Evolutionary conservation across 2,888 invertebrate genomes (phyloP), one percentile per base, ranked within the genome.

Genomic region (Aspidiotus destructor): DNA sequence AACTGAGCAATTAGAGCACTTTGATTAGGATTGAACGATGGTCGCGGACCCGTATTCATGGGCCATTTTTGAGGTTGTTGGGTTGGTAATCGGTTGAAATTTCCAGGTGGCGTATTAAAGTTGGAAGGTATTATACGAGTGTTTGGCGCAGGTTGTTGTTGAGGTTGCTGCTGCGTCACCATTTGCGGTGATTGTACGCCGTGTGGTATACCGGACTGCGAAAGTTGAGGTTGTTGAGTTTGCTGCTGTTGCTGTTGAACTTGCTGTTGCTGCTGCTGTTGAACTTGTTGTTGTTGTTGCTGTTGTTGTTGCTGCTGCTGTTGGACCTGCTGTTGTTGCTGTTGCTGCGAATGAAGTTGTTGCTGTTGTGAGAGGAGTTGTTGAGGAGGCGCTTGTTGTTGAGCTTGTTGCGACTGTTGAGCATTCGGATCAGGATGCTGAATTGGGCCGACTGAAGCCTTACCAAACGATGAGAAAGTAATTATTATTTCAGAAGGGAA

Each of bases 1-100:
- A 84, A 75, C 73, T 84, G 83, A 0, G 82, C 82, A 70, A 84
- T 82, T 2, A 84, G 76, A 5, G 83, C 82, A 52, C 60, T 67
- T 11, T 55, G 67, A 13, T 16, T 15, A 13, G 80, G 80, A 0
- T 77, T 68, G 41, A 62, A 70, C 10, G 52, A 70, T 52, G 44
- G 68, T 54, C 60, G 62, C 60, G 70, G 73, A 73, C 62, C 71
- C 72, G 72, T 71, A 72, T 73, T 71, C 70, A 72, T 73, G 11
- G 74, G 72, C 72, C 72, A 72, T 13, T 73, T 40, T 58, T 42
- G 28, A 16, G 7, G 40, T 48, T 28, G 70, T 9, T 70, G 68
- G 0, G 69, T 62, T 2, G 70, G 70, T 41, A 60, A 42, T 60
- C 28, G 67, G n/a, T 69, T 17, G 65, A 63, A 71, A 60, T 48